These are phyloP conservation scores for Metridium senile DNA, from an alignment of 92 coral and sea anemone species.

Conservation along the genomic window DNA sequence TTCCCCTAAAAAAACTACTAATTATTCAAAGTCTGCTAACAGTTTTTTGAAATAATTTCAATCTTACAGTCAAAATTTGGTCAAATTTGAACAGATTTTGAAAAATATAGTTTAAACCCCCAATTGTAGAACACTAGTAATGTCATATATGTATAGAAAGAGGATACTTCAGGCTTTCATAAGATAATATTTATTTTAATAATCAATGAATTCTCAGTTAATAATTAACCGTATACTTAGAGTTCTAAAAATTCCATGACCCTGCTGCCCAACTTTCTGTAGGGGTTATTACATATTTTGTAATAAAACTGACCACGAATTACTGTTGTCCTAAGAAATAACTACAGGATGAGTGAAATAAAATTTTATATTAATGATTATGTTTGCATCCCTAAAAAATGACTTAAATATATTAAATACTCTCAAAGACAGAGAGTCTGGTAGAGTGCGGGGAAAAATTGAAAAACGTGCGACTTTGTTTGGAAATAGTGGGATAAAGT, in stretches of 20 bases:
- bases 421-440: no score
- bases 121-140: neutral
- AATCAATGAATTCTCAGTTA: conserved; percentile 11
- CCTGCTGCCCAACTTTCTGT: conserved; percentile 8
- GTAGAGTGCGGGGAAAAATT: no score
- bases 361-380: neutral
- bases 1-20: no score
- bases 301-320: neutral
- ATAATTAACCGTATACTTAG: conserved; percentile 17
- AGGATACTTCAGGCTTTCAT: neutral
- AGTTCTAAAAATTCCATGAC: neutral
- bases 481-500: no score
- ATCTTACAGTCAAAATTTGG: conserved; percentile 12
- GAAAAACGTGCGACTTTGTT: no score
- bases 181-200: conserved; percentile 8
- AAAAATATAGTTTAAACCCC: neutral
- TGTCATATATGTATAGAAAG: conserved; percentile 1
- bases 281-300: neutral
- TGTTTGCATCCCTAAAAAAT: neutral
- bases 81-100: neutral
- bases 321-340: neutral
- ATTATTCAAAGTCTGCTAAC: no score
- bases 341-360: conserved; percentile 5
- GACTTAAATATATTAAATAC: neutral
- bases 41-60: no score